Evolutionary conservation across 2,797 vertebrate genomes (phyloP), one percentile per base, ranked within the genome.

Genomic region (Eulemur albifrons): DNA sequence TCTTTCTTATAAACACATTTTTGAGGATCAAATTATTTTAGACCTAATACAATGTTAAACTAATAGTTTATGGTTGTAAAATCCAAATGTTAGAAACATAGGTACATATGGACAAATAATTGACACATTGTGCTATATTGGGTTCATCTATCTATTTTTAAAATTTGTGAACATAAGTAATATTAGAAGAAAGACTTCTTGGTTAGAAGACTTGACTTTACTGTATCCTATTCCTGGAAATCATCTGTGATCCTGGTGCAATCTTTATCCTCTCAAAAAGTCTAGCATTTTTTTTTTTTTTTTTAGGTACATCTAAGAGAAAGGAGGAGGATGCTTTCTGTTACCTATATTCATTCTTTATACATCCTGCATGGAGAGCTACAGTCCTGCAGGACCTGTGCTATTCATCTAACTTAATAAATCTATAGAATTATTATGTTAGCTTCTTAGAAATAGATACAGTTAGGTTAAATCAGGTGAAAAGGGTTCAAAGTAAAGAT

Each of bases 1-100:
- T 48, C n/a, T 54, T 77, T 63, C 61, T 50, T 59, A 15, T 75
- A 67, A 73, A 86, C 45, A 80, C 20, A 59, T 40, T 65, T 18
- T 67, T 75, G 67, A 81, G 72, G 20, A 57, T 40, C 59, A 73
- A 87, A 87, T 81, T 87, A 75, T 73, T 82, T 88, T 92, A 88
- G 7, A 76, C 8, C 8, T 43, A 59, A 65, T 32, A 65, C 2
- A 69, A 25, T 27, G 23, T 54, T 80, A 86, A 72, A 14, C 52
- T 23, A 48, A 86, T 7, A 52, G 67, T 86, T 90, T 86, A 86
- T 52, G 77, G 35, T 35, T 32, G 21, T 25, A 73, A 91, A 91
- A 54, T 65, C 25, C 38, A 52, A 85, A 43, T 59, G 13, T 32
- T 91, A 38, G 73, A 80, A 79, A 63, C 30, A 52, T n/a, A 54